Evolutionary conservation across 2,113 vertebrate genomes (phyloP), one percentile per base, ranked within the genome.

Genomic region (Phodopus roborovskii): DNA sequence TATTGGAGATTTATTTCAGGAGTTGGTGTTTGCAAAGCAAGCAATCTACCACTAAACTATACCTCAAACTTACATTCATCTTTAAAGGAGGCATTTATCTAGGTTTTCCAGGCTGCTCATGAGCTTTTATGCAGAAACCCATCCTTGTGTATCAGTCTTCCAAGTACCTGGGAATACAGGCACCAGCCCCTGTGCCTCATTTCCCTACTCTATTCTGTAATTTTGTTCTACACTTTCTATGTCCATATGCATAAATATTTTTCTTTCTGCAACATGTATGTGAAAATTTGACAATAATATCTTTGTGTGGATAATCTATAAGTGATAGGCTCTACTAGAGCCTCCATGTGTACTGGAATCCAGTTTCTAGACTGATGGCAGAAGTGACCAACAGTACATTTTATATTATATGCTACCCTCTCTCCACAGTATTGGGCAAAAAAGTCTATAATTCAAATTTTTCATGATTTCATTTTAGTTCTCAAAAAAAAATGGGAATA

Each of bases 381-480:
- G 24, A 58, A 79, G 36, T 45, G 3, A 3, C 28, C 42, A 78
- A 36, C 7, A 71, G 30, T 3, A 17, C 1, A 13, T 70, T 70
- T 36, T 36, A 56, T 8, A 36, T 4, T 6, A 24, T 28, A 3
- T 13, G 17, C 0, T 11, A n/a, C 10, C 42, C 39, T 6, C 0
- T 88, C 6, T 13, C 10, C 5, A 36, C 7, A 53, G 3, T 66
- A 45, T 48, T 48, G 30, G 11, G 45, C 16, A 64, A 45, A 60
- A n/a, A 22, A 36, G 1, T 50, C 17, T 83, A 20, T 48, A 66
- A 22, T 22, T 68, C 17, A 85, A 10, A 66, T 33, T 66, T n/a
- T n/a, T 13, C 28, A 8, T 10, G 4, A 17, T 62, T 78, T 58
- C 26, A 58, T 92, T 70, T n/a, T 42, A 8, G 28, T 68, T 9